Evolutionary conservation across 2,113 vertebrate genomes (phyloP), one percentile per base, ranked within the genome.

Genomic region (Xiphophorus maculatus): DNA sequence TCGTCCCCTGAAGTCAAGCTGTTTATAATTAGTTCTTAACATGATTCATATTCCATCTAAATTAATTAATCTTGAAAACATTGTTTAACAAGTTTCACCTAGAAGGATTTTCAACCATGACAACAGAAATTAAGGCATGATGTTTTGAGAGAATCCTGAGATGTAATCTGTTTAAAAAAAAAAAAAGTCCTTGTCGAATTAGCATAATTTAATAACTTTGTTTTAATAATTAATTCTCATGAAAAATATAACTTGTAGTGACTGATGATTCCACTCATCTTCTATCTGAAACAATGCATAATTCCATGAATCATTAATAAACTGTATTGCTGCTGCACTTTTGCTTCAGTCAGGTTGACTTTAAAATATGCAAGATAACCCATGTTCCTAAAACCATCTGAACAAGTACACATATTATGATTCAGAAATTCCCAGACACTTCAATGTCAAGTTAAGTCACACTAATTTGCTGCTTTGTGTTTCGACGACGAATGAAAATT

Each of bases 181-280:
- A 87, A 87, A 74, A 10, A 3, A 2, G 66, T 44, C 58, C 48
- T 77, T 48, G 48, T 79, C 51, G 58, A 19, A 84, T 86, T 84
- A 75, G 67, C 79, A 89, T 89, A 88, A 86, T 84, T 77, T 84
- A 84, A 82, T 90, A 87, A 73, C 66, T 85, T 67, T 2, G 69
- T 15, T 81, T 84, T 72, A 88, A 83, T 83, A 73, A 83, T 77
- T 81, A 71, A 86, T 81, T 85, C 60, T 79, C 69, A 66, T 87
- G 76, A 77, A 83, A 87, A 77, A 82, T 80, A 58, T 9, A 44
- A 89, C 80, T 83, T 81, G 70, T 69, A 44, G 69, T 63, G 1
- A 4, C 42, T 76, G 64, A 76, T 84, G 69, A 80, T 82, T 81
- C 35, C 63, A 68, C 61, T 72, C 73, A 81, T 84, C 33, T 76